Conservation (phyloP, 1,140 invertebrate genomes). For the Drosophila arizonae region DNA sequence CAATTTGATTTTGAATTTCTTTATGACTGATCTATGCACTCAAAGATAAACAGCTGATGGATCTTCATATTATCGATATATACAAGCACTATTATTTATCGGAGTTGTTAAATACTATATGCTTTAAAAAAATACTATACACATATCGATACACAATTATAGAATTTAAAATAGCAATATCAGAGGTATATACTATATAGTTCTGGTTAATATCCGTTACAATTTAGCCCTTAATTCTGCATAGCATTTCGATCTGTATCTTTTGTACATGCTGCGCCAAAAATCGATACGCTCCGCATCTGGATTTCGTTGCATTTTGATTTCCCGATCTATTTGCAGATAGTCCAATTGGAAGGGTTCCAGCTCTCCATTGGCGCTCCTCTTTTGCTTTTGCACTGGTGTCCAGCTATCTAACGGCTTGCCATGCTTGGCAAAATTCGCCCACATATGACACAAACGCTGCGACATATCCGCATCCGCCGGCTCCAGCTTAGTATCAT, state of each 20-base stretch:
- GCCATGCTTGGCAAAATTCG: slow-evolving; percentile 86
- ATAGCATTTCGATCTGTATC: slow-evolving; percentile 44
- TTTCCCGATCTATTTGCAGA: slow-evolving; percentile 65
- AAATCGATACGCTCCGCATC: slow-evolving; percentile 81
- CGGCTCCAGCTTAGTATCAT: slow-evolving; percentile 82
- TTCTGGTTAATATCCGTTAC: slow-evolving; percentile 24
- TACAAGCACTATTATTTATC: background rate
- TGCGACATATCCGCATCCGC: slow-evolving; percentile 83
- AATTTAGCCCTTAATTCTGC: slow-evolving; percentile 60
- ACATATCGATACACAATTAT: background rate
- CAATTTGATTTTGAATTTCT: background rate
- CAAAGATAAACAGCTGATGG: background rate
- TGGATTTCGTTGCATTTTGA: slow-evolving; percentile 69
- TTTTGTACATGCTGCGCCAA: slow-evolving; percentile 76
- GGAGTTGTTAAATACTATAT: background rate
- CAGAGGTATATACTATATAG: background rate
- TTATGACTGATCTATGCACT: background rate
- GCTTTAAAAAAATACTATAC: background rate
- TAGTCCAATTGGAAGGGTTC: slow-evolving; percentile 66
- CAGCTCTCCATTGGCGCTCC: slow-evolving; percentile 1
- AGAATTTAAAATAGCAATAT: background rate
- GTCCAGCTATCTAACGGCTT: slow-evolving; percentile 73
- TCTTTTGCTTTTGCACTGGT: slow-evolving; percentile 47
- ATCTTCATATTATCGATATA: background rate
- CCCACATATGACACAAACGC: slow-evolving; percentile 85